Evolutionary conservation across 2,113 vertebrate species (phyloP).

Genomic region (Larimichthys polyactis): DNA sequence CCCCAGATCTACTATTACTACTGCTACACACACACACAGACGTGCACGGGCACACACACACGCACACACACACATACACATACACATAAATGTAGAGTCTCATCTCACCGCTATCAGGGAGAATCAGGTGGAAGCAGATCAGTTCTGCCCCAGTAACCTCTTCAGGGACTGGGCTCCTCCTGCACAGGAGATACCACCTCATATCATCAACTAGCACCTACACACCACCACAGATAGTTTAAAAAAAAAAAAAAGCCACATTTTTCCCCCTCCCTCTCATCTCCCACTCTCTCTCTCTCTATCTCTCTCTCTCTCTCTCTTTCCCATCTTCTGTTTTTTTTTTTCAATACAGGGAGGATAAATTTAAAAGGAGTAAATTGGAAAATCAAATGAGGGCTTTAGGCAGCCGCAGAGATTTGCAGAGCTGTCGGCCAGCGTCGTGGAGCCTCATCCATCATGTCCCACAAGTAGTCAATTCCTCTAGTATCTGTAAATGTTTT

Average conservation of each 20-base stretch:
- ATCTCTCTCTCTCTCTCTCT: slow-evolving; percentile 26
- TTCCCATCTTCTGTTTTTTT: slow-evolving; percentile 64
- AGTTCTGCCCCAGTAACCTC: slow-evolving; percentile 99
- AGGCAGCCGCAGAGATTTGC: slow-evolving; percentile 99
- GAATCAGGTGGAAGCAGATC: slow-evolving; percentile 98
- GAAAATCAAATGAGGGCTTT: slow-evolving; percentile 99
- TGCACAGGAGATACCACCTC: slow-evolving; percentile 76
- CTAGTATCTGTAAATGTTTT: slow-evolving; percentile 99
- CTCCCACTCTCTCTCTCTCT: slow-evolving; percentile 21
- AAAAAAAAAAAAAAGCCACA: slow-evolving; percentile 66
- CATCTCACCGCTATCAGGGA: slow-evolving; percentile 87
- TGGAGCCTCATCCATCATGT: slow-evolving; percentile 99
- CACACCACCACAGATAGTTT: slow-evolving; percentile 65
- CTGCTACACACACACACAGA: slow-evolving; percentile 24
- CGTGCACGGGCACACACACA: not conserved
- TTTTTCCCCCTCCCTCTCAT: slow-evolving; percentile 43
- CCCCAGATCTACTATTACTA: slow-evolving; percentile 72
- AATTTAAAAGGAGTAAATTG: slow-evolving; percentile 99
- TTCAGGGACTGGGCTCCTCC: slow-evolving; percentile 93
- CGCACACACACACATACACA: slow-evolving; percentile 30
- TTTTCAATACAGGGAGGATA: slow-evolving; percentile 98
- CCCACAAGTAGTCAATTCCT: slow-evolving; percentile 99
- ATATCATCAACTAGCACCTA: slow-evolving; percentile 74
- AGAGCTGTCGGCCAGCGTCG: slow-evolving; percentile 99
- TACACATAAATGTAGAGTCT: slow-evolving; percentile 62